phyloP scores from a whole-genome alignment of 2,113 vertebrate genomes.

The Beaufortia kweichowensis region DNA sequence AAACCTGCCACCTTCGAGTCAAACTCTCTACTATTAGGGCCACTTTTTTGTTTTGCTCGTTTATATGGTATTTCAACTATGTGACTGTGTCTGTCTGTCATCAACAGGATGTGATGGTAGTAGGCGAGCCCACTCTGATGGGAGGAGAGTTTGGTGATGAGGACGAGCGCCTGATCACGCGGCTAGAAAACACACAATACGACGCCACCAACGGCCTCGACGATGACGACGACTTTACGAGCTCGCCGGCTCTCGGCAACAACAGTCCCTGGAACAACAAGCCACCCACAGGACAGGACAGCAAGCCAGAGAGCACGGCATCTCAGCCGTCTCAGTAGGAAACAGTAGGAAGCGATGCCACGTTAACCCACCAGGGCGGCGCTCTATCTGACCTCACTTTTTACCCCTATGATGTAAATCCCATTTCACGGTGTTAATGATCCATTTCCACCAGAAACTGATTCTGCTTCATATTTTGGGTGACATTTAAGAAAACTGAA shows the following conservation, averaged over 20 bases:
- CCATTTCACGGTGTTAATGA: slow-evolving; percentile 34
- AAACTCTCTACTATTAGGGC: too few species aligned
- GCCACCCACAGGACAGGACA: slow-evolving; percentile 85
- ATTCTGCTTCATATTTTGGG: not conserved
- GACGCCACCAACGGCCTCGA: slow-evolving; percentile 98
- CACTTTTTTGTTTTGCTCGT: too few species aligned
- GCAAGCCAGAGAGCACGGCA: slow-evolving; percentile 94
- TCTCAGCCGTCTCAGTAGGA: slow-evolving; percentile 91
- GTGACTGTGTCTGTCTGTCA: slow-evolving; percentile 22
- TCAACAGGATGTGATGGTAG: slow-evolving; percentile 99
- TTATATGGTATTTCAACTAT: not conserved
- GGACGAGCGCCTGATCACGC: slow-evolving; percentile 99
- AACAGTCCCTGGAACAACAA: slow-evolving; percentile 95
- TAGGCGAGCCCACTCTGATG: slow-evolving; percentile 98
- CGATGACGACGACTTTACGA: slow-evolving; percentile 97
- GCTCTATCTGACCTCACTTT: slow-evolving; percentile 56
- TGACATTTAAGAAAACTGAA: slow-evolving; percentile 23
- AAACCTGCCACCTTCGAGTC: too few species aligned
- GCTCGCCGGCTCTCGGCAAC: slow-evolving; percentile 93
- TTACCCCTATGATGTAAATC: slow-evolving; percentile 52
- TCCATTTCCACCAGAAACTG: slow-evolving; percentile 26
- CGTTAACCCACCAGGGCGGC: slow-evolving; percentile 43
- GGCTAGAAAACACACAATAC: slow-evolving; percentile 98
- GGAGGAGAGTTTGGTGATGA: slow-evolving; percentile 98
- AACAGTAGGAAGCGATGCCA: slow-evolving; percentile 39